These are phyloP conservation scores for Drosophila cardini DNA, from an alignment of 1,140 invertebrate genomes.

Conservation along the genomic window DNA sequence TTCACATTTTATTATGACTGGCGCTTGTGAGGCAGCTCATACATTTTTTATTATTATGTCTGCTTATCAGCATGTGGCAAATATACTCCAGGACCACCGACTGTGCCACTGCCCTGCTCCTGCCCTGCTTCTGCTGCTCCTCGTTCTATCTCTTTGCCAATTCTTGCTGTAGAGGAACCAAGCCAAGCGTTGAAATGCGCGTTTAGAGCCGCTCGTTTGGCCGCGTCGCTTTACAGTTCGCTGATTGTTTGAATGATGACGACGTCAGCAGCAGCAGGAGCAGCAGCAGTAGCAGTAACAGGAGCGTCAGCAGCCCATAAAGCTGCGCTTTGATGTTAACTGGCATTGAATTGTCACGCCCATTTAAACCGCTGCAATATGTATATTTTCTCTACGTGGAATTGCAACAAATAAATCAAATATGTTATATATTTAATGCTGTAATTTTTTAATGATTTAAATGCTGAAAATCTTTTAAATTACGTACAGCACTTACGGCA, in stretches of 20 bases:
- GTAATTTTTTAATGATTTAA: neutral
- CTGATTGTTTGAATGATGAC: slow-evolving; percentile 81
- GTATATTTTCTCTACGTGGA: slow-evolving; percentile 4
- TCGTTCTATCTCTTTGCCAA: neutral
- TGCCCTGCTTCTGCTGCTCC: neutral
- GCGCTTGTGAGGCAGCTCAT: slow-evolving; percentile 73
- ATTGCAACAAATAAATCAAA: neutral
- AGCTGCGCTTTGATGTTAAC: slow-evolving; percentile 60
- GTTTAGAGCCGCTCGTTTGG: slow-evolving; percentile 78
- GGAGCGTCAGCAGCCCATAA: slow-evolving; percentile 66
- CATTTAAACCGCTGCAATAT: slow-evolving; percentile 62
- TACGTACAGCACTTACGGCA: slow-evolving; percentile 9
- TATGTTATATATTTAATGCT: slow-evolving; percentile 3
- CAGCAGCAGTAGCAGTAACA: slow-evolving; percentile 37
- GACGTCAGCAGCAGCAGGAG: slow-evolving; percentile 43
- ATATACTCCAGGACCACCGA: slow-evolving; percentile 66
- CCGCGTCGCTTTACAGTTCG: slow-evolving; percentile 75
- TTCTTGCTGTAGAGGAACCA: slow-evolving; percentile 25
- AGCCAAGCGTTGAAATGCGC: slow-evolving; percentile 79
- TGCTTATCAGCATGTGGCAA: slow-evolving; percentile 82
- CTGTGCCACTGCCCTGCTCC: slow-evolving; percentile 15
- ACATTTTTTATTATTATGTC: slow-evolving; percentile 83
- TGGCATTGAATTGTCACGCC: slow-evolving; percentile 73
- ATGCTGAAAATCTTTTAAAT: neutral
- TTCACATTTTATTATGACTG: slow-evolving; percentile 82